Evolutionary conservation across 2,888 invertebrate species (phyloP).

Genomic region (Caenorhabditis panamensis): DNA sequence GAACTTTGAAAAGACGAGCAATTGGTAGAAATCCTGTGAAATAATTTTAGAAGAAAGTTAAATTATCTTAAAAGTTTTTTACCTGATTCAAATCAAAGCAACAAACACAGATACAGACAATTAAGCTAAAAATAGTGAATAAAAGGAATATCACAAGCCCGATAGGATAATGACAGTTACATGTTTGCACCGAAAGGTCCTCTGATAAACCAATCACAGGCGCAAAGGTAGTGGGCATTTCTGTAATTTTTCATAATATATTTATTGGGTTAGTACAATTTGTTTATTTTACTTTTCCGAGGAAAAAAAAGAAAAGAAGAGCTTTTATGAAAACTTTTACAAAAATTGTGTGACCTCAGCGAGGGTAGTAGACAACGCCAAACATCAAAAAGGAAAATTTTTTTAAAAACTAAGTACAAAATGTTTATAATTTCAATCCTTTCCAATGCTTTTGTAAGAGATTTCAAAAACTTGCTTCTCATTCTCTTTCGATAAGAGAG

Average conservation of each 20-base stretch:
- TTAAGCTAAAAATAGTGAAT: slow-evolving; percentile 62
- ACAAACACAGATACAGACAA: slow-evolving; percentile 66
- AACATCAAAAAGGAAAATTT: too few relatives aligned
- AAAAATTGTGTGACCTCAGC: too few relatives aligned
- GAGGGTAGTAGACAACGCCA: too few relatives aligned
- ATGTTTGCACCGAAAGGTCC: slow-evolving; percentile 47
- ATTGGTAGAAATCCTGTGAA: too few relatives aligned
- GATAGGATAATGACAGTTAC: slow-evolving; percentile 69
- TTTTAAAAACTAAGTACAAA: too few relatives aligned
- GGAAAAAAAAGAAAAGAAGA: slow-evolving; percentile 3
- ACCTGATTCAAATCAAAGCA: slow-evolving; percentile 67
- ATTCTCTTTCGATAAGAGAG: not conserved
- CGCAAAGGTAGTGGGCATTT: slow-evolving; percentile 44
- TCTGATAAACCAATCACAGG: slow-evolving; percentile 45
- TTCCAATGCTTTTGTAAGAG: too few relatives aligned
- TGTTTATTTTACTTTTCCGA: slow-evolving; percentile 7
- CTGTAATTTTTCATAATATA: not conserved
- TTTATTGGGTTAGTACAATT: not conserved
- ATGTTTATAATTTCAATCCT: too few relatives aligned
- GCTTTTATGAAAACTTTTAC: too few relatives aligned
- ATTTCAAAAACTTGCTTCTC: too few relatives aligned
- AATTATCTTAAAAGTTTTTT: too few relatives aligned
- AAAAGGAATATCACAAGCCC: slow-evolving; percentile 66
- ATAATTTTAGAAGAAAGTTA: not conserved
- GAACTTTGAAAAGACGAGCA: too few relatives aligned